Base-by-base conservation (phyloP, 2,797 vertebrate genomes). In the Hybognathus amarus region DNA sequence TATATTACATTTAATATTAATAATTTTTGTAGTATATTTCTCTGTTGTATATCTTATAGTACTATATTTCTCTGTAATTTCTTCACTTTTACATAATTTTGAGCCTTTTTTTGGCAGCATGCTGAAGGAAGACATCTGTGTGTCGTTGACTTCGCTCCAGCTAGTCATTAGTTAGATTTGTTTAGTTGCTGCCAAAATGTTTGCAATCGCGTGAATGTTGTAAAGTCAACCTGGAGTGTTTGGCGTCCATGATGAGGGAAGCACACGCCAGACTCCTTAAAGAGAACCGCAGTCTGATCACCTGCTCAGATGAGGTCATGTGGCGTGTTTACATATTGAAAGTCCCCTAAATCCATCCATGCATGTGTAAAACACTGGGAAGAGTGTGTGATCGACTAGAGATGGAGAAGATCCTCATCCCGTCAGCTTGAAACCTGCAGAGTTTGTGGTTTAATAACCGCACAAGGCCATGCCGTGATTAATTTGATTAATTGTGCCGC, bases 121-220 rank as follows among this genome's bases (percentile, higher is more conserved):
- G 18, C 52, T 24, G 73, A 59, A 59, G 33, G 52, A 76, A 59
- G 73, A 59, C 73, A 76, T 76, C 52, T 76, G 73, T 75, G 73
- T 59, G 4, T 40, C n/a, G 33, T 76, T 76, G 73, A 59, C 73
- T 59, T 76, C 40, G 22, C 1, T 45, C 71, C 45, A 64, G 9
- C 42, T 68, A 11, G 54, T 73, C 70, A 63, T 67, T 38, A 20
- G 12, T 66, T 73, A 5, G 27, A 36, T 59, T 50, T 61, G 40
- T 45, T 42, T 77, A 77, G 75, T 61, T 22, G 38, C 56, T 61
- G 56, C 24, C 75, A 45, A 77, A 63, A 77, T 77, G 38, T 66
- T 67, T 79, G 20, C 20, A 50, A 52, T 52, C 10, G 7, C 2
- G 22, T 47, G 61, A 67, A 66, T 78, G 76, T 64, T 47, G 24